phyloP scores from a whole-genome alignment of 2,113 vertebrate genomes.

The Percina caprodes region DNA sequence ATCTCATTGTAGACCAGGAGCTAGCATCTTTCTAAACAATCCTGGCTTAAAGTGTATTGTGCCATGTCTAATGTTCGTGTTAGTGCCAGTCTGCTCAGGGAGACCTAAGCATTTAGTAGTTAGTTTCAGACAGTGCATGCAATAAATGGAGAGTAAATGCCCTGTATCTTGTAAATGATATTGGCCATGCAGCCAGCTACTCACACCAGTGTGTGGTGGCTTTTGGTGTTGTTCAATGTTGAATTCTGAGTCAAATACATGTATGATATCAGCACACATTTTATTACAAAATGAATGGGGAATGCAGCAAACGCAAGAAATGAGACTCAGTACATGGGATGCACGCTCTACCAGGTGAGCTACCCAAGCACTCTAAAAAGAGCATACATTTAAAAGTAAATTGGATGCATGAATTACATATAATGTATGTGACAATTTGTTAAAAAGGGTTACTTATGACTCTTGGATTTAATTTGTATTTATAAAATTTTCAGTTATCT shows the following conservation, averaged over 20 bases:
- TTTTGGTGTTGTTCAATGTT: background rate
- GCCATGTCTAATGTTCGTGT: background rate
- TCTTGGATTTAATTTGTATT: background rate
- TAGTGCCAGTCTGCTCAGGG: background rate
- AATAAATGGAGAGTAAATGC: background rate
- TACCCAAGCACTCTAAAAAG: too few species aligned
- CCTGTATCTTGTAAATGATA: background rate
- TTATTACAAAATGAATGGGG: background rate
- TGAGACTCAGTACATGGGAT: too few species aligned
- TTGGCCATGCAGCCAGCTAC: background rate
- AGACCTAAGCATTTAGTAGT: background rate
- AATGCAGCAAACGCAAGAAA: too few species aligned
- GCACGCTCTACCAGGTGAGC: too few species aligned
- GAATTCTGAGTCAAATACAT: background rate
- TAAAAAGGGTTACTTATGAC: background rate
- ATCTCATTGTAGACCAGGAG: conserved; percentile 15
- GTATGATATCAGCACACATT: background rate
- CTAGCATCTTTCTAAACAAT: conserved; percentile 5
- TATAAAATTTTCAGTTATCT: background rate
- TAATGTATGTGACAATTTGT: background rate
- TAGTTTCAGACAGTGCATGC: background rate
- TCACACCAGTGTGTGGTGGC: background rate
- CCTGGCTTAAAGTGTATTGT: background rate
- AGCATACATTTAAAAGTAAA: background rate
- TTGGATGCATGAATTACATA: background rate